These are phyloP conservation scores for Molorchus minor DNA, from an alignment of 2,888 invertebrate genomes.

Conservation along the genomic window DNA sequence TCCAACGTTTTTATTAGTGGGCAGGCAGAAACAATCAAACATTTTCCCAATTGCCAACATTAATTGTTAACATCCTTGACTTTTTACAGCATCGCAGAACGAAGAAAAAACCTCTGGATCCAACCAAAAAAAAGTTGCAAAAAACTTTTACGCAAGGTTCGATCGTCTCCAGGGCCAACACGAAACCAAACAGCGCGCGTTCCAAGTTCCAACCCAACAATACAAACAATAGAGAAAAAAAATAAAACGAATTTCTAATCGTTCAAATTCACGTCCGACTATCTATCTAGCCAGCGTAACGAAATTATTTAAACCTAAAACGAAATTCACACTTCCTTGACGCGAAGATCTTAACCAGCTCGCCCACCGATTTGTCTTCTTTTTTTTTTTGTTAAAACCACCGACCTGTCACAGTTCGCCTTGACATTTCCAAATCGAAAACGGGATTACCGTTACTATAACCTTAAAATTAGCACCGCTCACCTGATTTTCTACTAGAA, in stretches of 20 bases:
- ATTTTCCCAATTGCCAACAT: too few species aligned
- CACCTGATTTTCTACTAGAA: neutral
- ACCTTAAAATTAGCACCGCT: neutral
- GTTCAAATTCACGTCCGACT: constrained; percentile 13
- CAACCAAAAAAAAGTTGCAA: too few species aligned
- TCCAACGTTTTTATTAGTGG: too few species aligned
- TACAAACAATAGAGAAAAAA: constrained; percentile 16
- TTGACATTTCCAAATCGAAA: constrained; percentile 19
- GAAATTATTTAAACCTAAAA: too few species aligned
- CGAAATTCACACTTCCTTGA: too few species aligned
- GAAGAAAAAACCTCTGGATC: too few species aligned
- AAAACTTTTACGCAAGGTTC: neutral
- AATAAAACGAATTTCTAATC: constrained; percentile 17
- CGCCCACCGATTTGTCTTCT: too few species aligned
- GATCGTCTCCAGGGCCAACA: neutral
- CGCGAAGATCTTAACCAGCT: too few species aligned
- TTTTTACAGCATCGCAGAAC: too few species aligned
- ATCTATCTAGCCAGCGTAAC: neutral
- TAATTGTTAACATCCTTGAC: too few species aligned
- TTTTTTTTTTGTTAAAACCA: neutral
- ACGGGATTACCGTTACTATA: constrained; percentile 15
- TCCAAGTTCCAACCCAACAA: too few species aligned
- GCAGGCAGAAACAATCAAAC: too few species aligned
- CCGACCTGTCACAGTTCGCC: neutral
- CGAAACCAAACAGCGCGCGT: neutral